Evolutionary conservation across 2,888 invertebrate genomes (phyloP).

Genomic region (Bombylius major): DNA sequence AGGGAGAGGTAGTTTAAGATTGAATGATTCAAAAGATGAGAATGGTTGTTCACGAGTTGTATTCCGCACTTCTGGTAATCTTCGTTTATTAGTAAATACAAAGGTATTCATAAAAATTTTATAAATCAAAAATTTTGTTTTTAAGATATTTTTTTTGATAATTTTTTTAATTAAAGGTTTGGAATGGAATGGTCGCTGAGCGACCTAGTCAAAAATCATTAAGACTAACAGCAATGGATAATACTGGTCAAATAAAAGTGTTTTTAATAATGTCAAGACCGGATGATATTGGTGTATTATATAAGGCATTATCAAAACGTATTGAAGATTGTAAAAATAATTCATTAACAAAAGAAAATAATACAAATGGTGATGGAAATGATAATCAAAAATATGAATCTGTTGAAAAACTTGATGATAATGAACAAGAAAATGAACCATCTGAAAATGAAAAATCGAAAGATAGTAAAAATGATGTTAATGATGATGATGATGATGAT

Average conservation of each 20-base stretch:
- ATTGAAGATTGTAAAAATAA: slow-evolving; percentile 22
- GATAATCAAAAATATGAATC: too few relatives aligned
- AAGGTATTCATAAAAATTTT: slow-evolving; percentile 43
- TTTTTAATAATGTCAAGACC: slow-evolving; percentile 68
- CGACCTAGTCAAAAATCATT: slow-evolving; percentile 77
- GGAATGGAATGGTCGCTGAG: slow-evolving; percentile 87
- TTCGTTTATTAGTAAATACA: slow-evolving; percentile 82
- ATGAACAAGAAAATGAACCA: not conserved
- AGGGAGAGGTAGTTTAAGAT: slow-evolving; percentile 74
- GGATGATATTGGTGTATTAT: slow-evolving; percentile 54
- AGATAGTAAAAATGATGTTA: slow-evolving; percentile 23
- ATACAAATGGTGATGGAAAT: not conserved
- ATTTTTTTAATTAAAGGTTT: slow-evolving; percentile 41
- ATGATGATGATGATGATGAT: slow-evolving; percentile 27
- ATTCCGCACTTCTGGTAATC: slow-evolving; percentile 77
- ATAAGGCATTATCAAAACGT: slow-evolving; percentile 47
- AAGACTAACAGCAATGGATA: slow-evolving; percentile 75
- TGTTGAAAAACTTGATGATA: too few relatives aligned
- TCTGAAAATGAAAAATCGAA: not conserved
- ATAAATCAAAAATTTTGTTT: not conserved
- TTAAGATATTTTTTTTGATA: not conserved
- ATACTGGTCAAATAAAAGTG: slow-evolving; percentile 69
- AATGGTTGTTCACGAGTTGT: slow-evolving; percentile 62
- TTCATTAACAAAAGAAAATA: not conserved
- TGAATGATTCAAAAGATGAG: slow-evolving; percentile 60